Percentiles rank a stretch among this genome's conserved stretches.
Evolutionary conservation across 1,140 invertebrate genomes (phyloP).

Genomic region (Hyles euphorbiae): DNA sequence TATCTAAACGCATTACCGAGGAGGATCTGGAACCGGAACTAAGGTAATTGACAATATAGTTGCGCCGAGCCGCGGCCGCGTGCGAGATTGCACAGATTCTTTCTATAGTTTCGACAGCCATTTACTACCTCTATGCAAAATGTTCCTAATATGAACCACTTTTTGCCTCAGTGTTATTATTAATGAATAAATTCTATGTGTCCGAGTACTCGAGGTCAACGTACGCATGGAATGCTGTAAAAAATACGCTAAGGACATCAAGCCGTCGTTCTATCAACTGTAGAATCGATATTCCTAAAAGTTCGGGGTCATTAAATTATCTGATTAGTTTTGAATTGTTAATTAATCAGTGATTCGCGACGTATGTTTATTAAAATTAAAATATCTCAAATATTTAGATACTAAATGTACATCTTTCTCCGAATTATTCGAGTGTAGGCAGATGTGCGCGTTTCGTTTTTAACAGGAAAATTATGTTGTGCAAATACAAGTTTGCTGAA

Average conservation of each 20-base stretch:
- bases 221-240: conserved; percentile 62
- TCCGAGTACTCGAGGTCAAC: conserved; percentile 61
- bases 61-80: neutral
- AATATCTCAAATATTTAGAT: no score
- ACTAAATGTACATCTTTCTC: no score
- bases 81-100: neutral
- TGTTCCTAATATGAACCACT: conserved; percentile 53
- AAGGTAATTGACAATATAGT: conserved; percentile 47
- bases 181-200: conserved; percentile 63
- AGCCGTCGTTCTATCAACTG: conserved; percentile 48
- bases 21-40: conserved; percentile 68
- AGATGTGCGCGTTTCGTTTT: no score
- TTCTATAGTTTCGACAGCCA: neutral
- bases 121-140: conserved; percentile 23
- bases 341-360: conserved; percentile 20
- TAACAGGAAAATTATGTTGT: no score
- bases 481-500: no score
- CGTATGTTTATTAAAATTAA: no score
- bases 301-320: conserved; percentile 38
- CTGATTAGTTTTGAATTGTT: conserved; percentile 47
- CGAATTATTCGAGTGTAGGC: no score
- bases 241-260: conserved; percentile 68
- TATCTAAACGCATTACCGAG: conserved; percentile 44
- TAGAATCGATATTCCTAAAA: conserved; percentile 37
- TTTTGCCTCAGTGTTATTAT: conserved; percentile 58